A percentile compares a stretch with the other conserved stretches of the same genome.
Evolutionary conservation across 2,113 vertebrate genomes (phyloP).

Genomic region (Vidua macroura): DNA sequence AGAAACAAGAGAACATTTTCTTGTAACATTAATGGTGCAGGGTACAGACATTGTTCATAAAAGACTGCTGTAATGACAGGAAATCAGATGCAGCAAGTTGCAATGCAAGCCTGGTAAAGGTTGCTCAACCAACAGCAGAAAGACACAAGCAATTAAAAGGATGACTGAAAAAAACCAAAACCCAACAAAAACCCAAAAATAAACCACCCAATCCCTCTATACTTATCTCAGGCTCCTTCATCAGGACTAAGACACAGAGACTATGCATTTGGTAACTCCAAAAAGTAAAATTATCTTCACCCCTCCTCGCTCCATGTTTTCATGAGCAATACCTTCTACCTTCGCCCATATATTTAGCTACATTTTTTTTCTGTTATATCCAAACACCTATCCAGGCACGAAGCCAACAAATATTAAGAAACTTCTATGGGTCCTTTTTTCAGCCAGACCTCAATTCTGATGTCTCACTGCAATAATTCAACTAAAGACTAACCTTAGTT

Average conservation of each 20-base stretch:
- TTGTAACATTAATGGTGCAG: not conserved
- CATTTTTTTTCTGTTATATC: not conserved
- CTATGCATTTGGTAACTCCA: not conserved
- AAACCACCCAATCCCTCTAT: not conserved
- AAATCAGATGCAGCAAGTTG: not conserved
- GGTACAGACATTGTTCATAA: not conserved
- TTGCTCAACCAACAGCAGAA: not conserved
- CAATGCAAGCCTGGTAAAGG: not conserved
- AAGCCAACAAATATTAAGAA: not conserved
- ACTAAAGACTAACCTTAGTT: not conserved
- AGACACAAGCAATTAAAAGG: not conserved
- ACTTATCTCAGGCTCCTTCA: not conserved
- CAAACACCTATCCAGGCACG: not conserved
- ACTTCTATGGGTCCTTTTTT: not conserved
- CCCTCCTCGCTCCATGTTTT: not conserved
- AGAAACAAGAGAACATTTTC: not conserved
- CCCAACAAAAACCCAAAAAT: not conserved
- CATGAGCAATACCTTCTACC: not conserved
- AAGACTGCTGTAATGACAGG: not conserved
- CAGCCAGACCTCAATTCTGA: not conserved
- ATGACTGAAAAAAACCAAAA: not conserved
- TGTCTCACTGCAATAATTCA: not conserved
- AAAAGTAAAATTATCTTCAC: not conserved
- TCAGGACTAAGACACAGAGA: not conserved
- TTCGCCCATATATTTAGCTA: not conserved